Evolutionary conservation across 2,888 invertebrate species (phyloP), one percentile per base, ranked within the genome.

Genomic region (Pterostichus madidus): DNA sequence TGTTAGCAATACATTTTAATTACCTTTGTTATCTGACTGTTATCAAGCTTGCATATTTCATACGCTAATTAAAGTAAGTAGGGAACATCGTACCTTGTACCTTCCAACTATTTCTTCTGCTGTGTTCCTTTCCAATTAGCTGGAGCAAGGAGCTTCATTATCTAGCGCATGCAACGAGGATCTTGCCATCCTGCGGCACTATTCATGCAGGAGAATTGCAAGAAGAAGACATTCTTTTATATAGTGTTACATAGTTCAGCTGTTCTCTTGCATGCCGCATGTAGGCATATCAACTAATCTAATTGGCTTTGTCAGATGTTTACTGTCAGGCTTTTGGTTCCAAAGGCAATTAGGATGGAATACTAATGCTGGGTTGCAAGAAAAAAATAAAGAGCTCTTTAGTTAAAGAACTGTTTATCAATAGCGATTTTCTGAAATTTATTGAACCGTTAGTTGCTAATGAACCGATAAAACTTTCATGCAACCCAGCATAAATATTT

Each of bases 41-140:
- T 78, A 52, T 71, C 71, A 80, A 17, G 31, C 71, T 7, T 73
- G 80, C 71, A 80, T 80, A 68, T 68, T 80, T 80, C 68, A 80
- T 80, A 71, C 35, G 73, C 71, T 80, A 80, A 80, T 71, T 80
- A 80, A 53, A 35, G 39, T 80, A 44, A 71, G 68, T 71, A 71
- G 44, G 39, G 32, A 71, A 44, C 52, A 52, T 13, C 15, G 68
- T 35, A 64, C 64, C 2, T 5, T 11, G 61, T 35, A 35, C n/a
- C 64, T 32, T 64, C 39, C 39, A 39, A 5, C 2, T 5, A 39
- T 39, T 64, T 32, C 64, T 64, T 64, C 35, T 49, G 49, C 49
- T 49, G 8, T n/a, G 49, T 64, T 64, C 64, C 64, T 64, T 64
- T 64, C 64, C 64, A 64, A 64, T 64, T 64, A 64, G 64, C 13